Evolutionary conservation across 1,140 invertebrate species (phyloP), one percentile per base, ranked within the genome.

Genomic region (Caerostris extrusa): DNA sequence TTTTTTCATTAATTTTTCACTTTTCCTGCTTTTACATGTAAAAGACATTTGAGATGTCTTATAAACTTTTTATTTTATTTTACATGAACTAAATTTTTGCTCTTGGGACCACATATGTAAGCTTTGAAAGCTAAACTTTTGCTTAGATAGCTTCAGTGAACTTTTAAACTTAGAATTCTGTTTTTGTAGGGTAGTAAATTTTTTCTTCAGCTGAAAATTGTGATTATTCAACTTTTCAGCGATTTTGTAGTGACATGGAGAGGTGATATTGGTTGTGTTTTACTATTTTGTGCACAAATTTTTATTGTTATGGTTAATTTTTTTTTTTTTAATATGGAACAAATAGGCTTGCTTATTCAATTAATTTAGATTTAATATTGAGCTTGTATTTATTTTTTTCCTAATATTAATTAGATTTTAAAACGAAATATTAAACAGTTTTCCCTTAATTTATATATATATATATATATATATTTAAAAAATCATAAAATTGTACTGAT

Each of bases 241-340:
- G 7, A n/a, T 19, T 85, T 85, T 56, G 6, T n/a, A 58, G 17
- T 58, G 6, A 19, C n/a, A 12, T 12, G 19, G 57, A 57, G 19
- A n/a, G 55, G 57, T n/a, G 57, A 8, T 58, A 34, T 60, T 17
- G 81, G 55, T 60, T 19, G 14, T 85, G n/a, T 34, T 85, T 60
- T 58, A 82, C 57, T 86, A 17, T 86, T n/a, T 86, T 86, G n/a
- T 64, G 86, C 86, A 57, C 60, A 88, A 88, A 12, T 88, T 55
- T 88, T 71, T 77, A 77, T 14, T 77, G 34, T 77, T 77, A 12
- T 50, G 34, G 34, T 50, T 12, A 77, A 5, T 7, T 77, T 58
- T 58, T 85, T 85, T 2, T 85, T 67, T 64, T 67, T 67, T 5
- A 67, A 67, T 67, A 14, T 14, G n/a, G 6, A 67, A 12, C n/a